Evolutionary conservation across 2,113 vertebrate genomes (phyloP).

Genomic region (Egretta garzetta): DNA sequence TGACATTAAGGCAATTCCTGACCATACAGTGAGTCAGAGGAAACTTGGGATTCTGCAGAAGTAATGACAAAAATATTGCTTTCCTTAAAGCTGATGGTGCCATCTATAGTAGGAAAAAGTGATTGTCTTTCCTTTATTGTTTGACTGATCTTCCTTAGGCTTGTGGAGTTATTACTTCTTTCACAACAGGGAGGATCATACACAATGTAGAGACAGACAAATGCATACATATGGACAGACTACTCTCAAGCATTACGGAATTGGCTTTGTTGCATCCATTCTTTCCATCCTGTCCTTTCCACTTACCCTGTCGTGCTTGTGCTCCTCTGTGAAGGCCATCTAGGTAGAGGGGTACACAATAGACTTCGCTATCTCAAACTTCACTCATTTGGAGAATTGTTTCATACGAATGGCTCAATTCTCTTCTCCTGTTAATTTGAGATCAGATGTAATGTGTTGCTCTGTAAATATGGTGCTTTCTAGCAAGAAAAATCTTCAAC

Average conservation of each 20-base stretch:
- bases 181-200: not conserved
- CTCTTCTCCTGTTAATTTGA: not conserved
- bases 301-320: rapidly evolving
- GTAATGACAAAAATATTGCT: not conserved
- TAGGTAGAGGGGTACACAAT: not conserved
- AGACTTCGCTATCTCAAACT: not conserved
- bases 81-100: not conserved
- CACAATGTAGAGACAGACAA: not conserved
- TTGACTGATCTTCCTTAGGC: not conserved
- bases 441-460: not conserved
- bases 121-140: not conserved
- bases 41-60: not conserved
- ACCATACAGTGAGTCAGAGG: not conserved
- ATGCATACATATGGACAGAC: rapidly evolving
- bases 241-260: not conserved
- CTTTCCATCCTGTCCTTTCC: not conserved
- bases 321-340: not conserved
- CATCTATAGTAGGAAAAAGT: not conserved
- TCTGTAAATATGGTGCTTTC: not conserved
- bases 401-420: not conserved
- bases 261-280: not conserved
- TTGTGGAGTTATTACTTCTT: not conserved
- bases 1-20: not conserved
- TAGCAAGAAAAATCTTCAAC: not conserved
- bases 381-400: not conserved